These are phyloP conservation scores for Semibalanus balanoides DNA, from an alignment of 1,140 invertebrate species.

Conservation along the genomic window DNA sequence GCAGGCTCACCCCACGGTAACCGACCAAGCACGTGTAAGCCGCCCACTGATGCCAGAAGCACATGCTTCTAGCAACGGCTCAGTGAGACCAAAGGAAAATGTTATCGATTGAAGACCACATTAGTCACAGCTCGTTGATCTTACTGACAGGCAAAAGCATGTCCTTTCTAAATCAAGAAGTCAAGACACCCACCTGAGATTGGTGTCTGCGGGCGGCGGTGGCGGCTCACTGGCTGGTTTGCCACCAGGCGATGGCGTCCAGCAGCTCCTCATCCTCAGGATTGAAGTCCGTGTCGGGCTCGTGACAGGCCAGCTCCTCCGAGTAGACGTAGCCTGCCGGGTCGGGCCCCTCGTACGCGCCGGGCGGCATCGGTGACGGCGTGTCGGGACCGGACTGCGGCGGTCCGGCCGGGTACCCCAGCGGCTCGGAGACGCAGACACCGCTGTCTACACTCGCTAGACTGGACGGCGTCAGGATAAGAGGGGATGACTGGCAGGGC, in stretches of 20 bases:
- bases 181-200: background rate
- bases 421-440: constrained; percentile 13
- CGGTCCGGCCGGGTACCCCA: constrained; percentile 7
- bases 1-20: too few species aligned
- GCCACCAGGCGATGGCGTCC: constrained; percentile 23
- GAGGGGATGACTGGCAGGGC: constrained; percentile 10
- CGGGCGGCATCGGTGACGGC: constrained; percentile 8
- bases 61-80: too few species aligned
- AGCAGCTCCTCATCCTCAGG: constrained; percentile 21
- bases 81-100: too few species aligned
- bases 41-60: too few species aligned
- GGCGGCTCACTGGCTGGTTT: constrained; percentile 16
- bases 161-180: too few species aligned
- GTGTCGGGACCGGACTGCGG: constrained; percentile 4
- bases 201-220: background rate
- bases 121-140: too few species aligned
- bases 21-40: too few species aligned
- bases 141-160: too few species aligned
- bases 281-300: background rate
- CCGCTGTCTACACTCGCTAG: constrained; percentile 15
- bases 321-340: background rate
- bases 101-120: too few species aligned
- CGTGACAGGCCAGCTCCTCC: constrained; percentile 7
- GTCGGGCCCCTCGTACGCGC: background rate
- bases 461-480: constrained; percentile 15